These are phyloP conservation scores for Ooceraea biroi DNA, from an alignment of 1,140 invertebrate genomes.

Conservation along the genomic window DNA sequence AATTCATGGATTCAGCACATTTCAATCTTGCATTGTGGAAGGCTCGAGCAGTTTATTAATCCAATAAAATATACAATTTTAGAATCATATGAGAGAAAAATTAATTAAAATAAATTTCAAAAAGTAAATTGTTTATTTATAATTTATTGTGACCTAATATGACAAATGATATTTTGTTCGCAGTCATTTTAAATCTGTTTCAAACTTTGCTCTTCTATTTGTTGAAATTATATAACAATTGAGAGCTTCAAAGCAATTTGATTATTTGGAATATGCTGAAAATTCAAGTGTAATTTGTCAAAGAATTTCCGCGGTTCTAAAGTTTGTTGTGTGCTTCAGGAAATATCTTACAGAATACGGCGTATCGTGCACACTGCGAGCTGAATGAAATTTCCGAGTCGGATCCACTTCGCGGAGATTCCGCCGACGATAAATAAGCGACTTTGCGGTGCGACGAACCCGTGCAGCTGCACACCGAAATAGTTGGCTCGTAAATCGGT, in stretches of 20 bases:
- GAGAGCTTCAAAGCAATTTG: not conserved
- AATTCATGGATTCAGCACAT: no score
- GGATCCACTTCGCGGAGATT: constrained; percentile 74
- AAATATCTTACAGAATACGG: constrained; percentile 21
- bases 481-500: constrained; percentile 62
- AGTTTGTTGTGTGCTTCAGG: not conserved
- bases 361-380: not conserved
- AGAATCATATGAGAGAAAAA: no score
- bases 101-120: no score
- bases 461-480: constrained; percentile 57
- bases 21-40: no score
- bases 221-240: no score
- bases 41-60: no score
- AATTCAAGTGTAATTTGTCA: not conserved
- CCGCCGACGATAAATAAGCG: constrained; percentile 76
- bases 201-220: no score
- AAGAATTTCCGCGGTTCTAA: not conserved
- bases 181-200: no score
- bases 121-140: no score
- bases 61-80: no score
- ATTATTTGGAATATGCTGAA: not conserved
- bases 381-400: constrained; percentile 66
- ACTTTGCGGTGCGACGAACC: constrained; percentile 64
- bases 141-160: no score
- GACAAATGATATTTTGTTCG: no score